A percentile compares a stretch with the other conserved stretches of the same genome.
Conservation (phyloP, 2,888 invertebrate species). For the Melanostoma mellinum region DNA sequence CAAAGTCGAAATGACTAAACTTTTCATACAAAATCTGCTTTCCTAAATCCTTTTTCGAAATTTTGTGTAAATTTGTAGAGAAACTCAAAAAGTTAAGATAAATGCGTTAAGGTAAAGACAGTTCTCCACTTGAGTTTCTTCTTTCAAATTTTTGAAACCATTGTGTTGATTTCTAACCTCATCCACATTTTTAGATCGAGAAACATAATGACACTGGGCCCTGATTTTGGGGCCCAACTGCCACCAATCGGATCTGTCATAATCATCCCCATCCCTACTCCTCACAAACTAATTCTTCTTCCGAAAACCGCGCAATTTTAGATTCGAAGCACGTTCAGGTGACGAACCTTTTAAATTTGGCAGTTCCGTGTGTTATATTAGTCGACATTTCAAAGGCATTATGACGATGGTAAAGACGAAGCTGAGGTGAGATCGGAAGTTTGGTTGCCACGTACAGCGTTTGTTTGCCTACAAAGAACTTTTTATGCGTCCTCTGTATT, state of each 20-base stretch:
- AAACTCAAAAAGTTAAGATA: too few species aligned
- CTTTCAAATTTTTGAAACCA: too few species aligned
- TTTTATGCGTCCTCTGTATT: conserved; percentile 33
- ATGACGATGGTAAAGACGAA: conserved; percentile 53
- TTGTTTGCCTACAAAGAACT: conserved; percentile 66
- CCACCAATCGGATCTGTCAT: background rate
- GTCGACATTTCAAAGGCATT: conserved; percentile 71
- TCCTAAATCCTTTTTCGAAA: too few species aligned
- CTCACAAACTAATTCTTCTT: conserved; percentile 64
- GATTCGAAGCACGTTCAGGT: conserved; percentile 68
- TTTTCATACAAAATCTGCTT: too few species aligned
- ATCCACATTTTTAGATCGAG: too few species aligned
- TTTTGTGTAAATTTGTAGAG: too few species aligned
- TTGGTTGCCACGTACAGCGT: conserved; percentile 60
- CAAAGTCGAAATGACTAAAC: too few species aligned
- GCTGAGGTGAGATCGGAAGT: conserved; percentile 42
- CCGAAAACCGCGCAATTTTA: conserved; percentile 54
- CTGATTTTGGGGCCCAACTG: background rate
- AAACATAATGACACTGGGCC: background rate
- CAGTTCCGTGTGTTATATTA: conserved; percentile 73
- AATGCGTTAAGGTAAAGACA: too few species aligned
- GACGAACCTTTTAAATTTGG: conserved; percentile 73
- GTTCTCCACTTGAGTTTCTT: too few species aligned
- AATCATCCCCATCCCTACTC: conserved; percentile 6
- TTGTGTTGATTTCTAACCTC: too few species aligned